Conservation (phyloP, 2,113 vertebrate genomes). For the Hirundichthys speculiger region DNA sequence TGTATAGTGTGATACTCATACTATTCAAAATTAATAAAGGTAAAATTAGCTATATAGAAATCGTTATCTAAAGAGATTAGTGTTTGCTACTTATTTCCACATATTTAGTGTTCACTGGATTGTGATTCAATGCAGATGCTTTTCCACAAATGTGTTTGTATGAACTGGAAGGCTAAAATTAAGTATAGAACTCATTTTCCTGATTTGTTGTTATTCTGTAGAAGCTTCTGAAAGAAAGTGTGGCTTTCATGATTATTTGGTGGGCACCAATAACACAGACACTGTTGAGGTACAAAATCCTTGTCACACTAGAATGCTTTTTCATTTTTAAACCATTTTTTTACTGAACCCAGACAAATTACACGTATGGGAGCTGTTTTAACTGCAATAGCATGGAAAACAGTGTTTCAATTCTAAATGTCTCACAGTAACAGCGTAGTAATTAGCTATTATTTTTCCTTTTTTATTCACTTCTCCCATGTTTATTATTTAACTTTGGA, state of each 20-base stretch:
- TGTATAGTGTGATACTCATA: neutral
- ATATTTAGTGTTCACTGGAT: constrained; percentile 16
- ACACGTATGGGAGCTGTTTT: constrained; percentile 72
- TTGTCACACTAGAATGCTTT: constrained; percentile 62
- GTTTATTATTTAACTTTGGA: constrained; percentile 67
- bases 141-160: constrained; percentile 9
- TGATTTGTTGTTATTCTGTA: constrained; percentile 43
- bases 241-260: constrained; percentile 66
- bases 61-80: neutral
- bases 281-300: constrained; percentile 62
- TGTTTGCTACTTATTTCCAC: neutral
- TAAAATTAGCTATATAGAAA: neutral
- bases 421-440: constrained; percentile 47
- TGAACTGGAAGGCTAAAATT: constrained; percentile 17
- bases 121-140: constrained; percentile 24
- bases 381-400: constrained; percentile 35
- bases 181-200: constrained; percentile 14
- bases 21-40: neutral
- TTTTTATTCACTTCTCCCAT: constrained; percentile 50
- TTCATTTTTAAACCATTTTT: constrained; percentile 77
- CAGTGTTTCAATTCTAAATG: constrained; percentile 58
- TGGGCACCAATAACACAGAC: constrained; percentile 63
- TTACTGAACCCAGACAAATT: constrained; percentile 59
- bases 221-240: constrained; percentile 50
- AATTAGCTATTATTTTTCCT: constrained; percentile 31